These are phyloP conservation scores for Lytechinus pictus DNA, from an alignment of 35 echinoderm and acorn worm genomes.

Conservation along the genomic window DNA sequence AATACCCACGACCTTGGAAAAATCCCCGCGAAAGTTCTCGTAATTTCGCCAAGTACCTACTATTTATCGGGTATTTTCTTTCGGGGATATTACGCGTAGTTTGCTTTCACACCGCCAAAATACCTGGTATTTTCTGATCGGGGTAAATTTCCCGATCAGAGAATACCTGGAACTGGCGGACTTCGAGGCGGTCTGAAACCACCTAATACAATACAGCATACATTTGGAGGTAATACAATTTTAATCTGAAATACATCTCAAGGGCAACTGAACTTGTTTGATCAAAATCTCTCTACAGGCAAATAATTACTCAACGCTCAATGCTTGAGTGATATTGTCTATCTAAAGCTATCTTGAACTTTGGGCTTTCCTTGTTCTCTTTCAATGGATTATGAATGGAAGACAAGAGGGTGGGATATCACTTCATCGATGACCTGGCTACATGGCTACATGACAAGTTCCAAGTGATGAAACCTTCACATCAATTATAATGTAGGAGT, in stretches of 20 bases:
- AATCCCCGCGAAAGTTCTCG: too few species aligned
- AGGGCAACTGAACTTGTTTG: neutral
- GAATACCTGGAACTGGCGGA: too few species aligned
- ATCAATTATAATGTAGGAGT: neutral
- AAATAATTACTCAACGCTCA: neutral
- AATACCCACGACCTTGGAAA: too few species aligned
- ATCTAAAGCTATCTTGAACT: neutral
- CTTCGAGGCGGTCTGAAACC: too few species aligned
- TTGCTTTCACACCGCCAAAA: too few species aligned
- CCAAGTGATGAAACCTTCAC: neutral
- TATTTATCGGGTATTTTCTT: too few species aligned
- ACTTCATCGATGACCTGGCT: neutral
- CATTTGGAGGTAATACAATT: neutral
- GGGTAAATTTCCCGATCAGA: too few species aligned
- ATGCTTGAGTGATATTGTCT: neutral
- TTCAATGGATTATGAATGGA: neutral
- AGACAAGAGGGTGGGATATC: neutral
- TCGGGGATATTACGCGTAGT: too few species aligned
- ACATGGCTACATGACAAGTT: neutral
- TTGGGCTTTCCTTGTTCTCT: neutral
- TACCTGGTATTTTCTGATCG: too few species aligned
- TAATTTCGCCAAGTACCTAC: too few species aligned
- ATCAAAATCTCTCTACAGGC: neutral
- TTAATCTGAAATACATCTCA: neutral
- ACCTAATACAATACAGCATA: too few species aligned